Evolutionary conservation across 1,140 invertebrate genomes (phyloP).

Genomic region (Anastrepha obliqua): DNA sequence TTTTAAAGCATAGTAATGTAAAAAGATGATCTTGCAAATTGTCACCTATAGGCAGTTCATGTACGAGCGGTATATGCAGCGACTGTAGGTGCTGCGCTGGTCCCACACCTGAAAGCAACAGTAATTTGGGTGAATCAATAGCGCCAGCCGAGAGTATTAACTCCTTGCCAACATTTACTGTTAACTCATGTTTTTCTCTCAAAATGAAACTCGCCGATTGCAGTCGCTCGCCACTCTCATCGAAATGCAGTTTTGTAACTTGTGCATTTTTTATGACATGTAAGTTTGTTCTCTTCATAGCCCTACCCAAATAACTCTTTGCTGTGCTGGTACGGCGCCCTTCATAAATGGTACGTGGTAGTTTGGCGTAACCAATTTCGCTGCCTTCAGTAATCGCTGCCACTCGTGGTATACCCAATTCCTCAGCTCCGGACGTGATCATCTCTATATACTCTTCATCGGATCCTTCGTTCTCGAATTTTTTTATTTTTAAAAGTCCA

Average conservation of each 20-base stretch:
- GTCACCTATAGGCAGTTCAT: slow-evolving; percentile 79
- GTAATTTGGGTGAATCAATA: no score
- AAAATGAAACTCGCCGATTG: no score
- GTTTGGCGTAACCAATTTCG: slow-evolving; percentile 70
- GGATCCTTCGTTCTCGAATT: slow-evolving; percentile 65
- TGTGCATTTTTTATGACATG: no score
- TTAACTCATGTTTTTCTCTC: no score
- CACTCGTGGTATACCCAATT: slow-evolving; percentile 66
- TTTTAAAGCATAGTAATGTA: slow-evolving; percentile 71
- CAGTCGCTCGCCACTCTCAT: no score
- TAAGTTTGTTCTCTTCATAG: no score
- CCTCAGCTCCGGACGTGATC: slow-evolving; percentile 63
- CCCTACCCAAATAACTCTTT: no score
- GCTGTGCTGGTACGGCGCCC: no score
- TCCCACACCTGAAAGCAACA: slow-evolving; percentile 73
- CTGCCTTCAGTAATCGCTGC: slow-evolving; percentile 75
- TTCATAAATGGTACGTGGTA: no score
- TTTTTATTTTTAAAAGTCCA: slow-evolving; percentile 76
- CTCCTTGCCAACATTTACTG: no score
- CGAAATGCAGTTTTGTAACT: no score
- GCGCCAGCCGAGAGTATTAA: no score
- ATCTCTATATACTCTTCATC: slow-evolving; percentile 63
- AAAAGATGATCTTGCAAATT: slow-evolving; percentile 78
- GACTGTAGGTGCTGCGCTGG: slow-evolving; percentile 85
- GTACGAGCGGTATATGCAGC: slow-evolving; percentile 80